Conservation (phyloP, 2,797 vertebrate species). For the Ispidina lecontei region DNA sequence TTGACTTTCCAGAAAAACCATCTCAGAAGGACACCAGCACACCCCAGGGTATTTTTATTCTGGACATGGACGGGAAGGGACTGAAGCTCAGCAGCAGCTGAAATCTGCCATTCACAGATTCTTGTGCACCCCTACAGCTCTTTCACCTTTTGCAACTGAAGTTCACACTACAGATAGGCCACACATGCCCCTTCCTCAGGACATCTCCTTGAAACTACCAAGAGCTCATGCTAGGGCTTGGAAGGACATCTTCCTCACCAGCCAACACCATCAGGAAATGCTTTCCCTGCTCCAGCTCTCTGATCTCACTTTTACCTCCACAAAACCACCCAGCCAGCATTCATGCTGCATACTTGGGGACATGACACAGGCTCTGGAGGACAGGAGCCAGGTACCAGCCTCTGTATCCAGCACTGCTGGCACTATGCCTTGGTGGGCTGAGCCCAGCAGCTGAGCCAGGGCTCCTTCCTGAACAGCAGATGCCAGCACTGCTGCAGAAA, state of each 20-base stretch:
- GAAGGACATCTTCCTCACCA: not conserved
- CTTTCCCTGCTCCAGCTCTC: not conserved
- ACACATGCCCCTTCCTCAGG: accelerated
- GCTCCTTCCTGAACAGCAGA: not conserved
- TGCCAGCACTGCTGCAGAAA: not conserved
- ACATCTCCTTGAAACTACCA: accelerated
- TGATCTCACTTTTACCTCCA: not conserved
- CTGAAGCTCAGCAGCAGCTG: not conserved
- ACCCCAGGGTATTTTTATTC: not conserved
- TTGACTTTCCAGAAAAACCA: not conserved
- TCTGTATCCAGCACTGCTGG: not conserved
- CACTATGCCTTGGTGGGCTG: not conserved
- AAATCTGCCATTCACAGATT: not conserved
- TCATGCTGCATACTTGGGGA: accelerated
- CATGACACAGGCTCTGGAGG: not conserved
- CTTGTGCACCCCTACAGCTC: not conserved
- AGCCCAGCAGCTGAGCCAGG: not conserved
- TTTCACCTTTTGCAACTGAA: not conserved
- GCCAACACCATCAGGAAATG: not conserved
- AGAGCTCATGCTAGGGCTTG: not conserved
- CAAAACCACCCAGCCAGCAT: not conserved
- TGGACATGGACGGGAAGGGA: accelerated
- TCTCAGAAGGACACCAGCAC: not conserved
- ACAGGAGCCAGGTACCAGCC: not conserved
- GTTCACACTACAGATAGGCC: not conserved